phyloP scores from a whole-genome alignment of 2,113 vertebrate species.

The Mustela nigripes region DNA sequence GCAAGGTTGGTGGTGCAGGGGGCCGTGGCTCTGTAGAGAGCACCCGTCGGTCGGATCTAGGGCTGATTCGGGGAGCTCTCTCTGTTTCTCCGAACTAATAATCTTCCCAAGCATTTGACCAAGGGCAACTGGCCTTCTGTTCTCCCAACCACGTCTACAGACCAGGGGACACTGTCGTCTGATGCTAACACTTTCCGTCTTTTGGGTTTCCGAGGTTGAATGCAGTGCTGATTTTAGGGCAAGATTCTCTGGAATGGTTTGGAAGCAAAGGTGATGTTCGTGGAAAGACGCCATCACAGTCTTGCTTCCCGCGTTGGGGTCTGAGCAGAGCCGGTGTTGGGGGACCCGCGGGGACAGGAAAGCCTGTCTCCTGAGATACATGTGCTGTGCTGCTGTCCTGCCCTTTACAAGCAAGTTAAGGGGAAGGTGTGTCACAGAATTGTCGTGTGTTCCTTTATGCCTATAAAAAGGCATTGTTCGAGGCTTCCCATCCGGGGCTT shows the following conservation, averaged over 20 bases:
- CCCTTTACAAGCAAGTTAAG: neutral
- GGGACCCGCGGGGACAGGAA: neutral
- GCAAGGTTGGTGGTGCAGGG: fast-evolving
- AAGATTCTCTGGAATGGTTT: neutral
- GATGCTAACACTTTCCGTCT: neutral
- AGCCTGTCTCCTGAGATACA: neutral
- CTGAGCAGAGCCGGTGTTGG: neutral
- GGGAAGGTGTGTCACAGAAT: neutral
- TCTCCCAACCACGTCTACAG: neutral
- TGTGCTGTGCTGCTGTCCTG: fast-evolving
- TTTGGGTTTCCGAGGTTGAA: neutral
- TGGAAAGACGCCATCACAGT: neutral
- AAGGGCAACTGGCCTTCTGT: neutral
- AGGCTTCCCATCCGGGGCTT: fast-evolving
- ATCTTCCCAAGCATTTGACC: neutral
- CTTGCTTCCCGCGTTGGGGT: neutral
- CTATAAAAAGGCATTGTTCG: neutral
- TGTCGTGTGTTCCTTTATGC: neutral
- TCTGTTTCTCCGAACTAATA: neutral
- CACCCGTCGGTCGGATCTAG: no score
- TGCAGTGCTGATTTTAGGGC: neutral
- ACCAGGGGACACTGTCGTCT: neutral
- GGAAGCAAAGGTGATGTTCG: neutral
- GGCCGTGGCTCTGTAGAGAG: neutral
- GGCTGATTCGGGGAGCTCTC: neutral